Evolutionary conservation across 2,113 vertebrate genomes (phyloP).

Genomic region (Brienomyrus longianalis): DNA sequence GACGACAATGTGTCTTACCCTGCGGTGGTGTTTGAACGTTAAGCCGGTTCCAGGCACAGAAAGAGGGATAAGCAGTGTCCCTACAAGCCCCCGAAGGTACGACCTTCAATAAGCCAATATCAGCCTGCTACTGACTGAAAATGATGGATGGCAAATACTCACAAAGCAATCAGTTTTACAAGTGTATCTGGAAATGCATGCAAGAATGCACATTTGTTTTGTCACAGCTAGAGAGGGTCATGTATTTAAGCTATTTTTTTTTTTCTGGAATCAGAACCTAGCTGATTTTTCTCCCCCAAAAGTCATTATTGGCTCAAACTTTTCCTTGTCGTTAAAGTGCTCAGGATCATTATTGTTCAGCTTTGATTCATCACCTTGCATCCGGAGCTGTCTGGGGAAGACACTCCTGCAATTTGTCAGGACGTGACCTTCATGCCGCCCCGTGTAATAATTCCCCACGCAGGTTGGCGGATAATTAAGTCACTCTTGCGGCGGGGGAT

Average conservation of each 20-base stretch:
- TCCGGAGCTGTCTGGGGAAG: conserved; percentile 9
- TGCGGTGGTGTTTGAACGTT: background rate
- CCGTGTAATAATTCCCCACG: background rate
- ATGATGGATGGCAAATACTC: background rate
- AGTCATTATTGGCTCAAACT: background rate
- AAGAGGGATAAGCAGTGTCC: background rate
- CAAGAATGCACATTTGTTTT: background rate
- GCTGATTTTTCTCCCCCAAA: background rate
- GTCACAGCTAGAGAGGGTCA: background rate
- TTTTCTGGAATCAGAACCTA: background rate
- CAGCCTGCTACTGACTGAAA: background rate
- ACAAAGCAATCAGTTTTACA: background rate
- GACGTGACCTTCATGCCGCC: background rate
- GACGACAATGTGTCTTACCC: background rate
- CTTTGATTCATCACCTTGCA: conserved; percentile 8
- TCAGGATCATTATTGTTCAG: background rate
- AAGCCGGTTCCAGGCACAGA: background rate
- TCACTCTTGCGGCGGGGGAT: background rate
- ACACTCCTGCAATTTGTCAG: conserved; percentile 18
- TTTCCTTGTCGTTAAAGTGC: background rate
- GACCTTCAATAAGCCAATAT: conserved; percentile 1
- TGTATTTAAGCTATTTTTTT: background rate
- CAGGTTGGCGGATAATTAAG: conserved; percentile 12
- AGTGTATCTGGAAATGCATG: conserved; percentile 1
- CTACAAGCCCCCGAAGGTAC: background rate